Evolutionary conservation across 2,888 invertebrate genomes (phyloP).

Genomic region (Apamea anceps): DNA sequence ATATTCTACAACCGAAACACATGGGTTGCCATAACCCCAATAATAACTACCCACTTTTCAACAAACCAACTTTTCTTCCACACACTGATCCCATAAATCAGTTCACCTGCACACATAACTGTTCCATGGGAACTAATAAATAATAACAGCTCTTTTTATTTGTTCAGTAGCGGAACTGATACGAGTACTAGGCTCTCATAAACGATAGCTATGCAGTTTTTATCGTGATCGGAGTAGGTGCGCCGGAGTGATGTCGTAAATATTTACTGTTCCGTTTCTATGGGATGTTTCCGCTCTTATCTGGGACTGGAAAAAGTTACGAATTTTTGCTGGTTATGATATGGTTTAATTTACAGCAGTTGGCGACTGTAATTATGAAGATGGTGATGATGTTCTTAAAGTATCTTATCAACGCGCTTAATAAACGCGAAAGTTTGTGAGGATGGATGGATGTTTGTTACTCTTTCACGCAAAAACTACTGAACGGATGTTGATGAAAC

Average conservation of each 20-base stretch:
- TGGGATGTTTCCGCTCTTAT: conserved; percentile 24
- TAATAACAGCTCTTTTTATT: conserved; percentile 47
- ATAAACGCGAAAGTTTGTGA: too few relatives aligned
- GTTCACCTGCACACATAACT: conserved; percentile 32
- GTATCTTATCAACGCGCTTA: neutral
- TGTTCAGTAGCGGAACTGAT: conserved; percentile 49
- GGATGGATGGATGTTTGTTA: too few relatives aligned
- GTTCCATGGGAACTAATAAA: conserved; percentile 57
- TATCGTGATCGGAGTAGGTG: conserved; percentile 28
- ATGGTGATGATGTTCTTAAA: neutral
- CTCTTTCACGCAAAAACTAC: too few relatives aligned
- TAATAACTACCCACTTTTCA: neutral
- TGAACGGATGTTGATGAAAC: too few relatives aligned
- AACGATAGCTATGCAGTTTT: conserved; percentile 37
- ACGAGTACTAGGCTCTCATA: conserved; percentile 24
- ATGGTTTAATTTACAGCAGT: neutral
- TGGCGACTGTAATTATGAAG: neutral
- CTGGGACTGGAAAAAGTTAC: conserved; percentile 3
- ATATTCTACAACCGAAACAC: neutral
- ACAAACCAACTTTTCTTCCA: conserved; percentile 12
- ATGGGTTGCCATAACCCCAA: neutral
- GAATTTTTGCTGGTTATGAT: neutral
- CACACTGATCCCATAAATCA: conserved; percentile 40
- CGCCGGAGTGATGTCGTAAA: conserved; percentile 35
- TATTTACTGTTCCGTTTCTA: conserved; percentile 39